These are phyloP conservation scores for Limenitis arthemis DNA, from an alignment of 2,888 invertebrate genomes.

Conservation along the genomic window DNA sequence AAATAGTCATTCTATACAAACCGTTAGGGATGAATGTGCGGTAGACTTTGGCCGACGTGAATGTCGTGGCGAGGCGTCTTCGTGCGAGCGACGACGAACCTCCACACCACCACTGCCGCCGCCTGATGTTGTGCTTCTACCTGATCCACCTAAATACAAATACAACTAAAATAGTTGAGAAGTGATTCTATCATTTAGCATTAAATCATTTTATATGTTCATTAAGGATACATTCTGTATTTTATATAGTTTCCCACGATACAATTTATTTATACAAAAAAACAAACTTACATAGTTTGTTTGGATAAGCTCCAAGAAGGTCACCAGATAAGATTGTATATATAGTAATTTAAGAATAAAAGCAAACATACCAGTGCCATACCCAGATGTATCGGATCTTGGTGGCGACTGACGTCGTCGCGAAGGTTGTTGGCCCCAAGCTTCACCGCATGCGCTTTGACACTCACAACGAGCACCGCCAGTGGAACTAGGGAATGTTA, in stretches of 20 bases:
- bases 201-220: background rate
- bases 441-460: conserved; percentile 41
- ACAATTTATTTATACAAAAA: no score
- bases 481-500: conserved; percentile 41
- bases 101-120: conserved; percentile 38
- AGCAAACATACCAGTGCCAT: conserved; percentile 78
- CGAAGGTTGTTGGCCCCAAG: conserved; percentile 64
- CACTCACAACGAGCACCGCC: conserved; percentile 71
- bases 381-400: conserved; percentile 87
- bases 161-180: background rate
- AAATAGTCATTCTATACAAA: conserved; percentile 18
- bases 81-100: conserved; percentile 50
- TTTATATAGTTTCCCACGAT: no score
- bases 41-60: conserved; percentile 42
- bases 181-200: background rate
- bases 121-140: conserved; percentile 45
- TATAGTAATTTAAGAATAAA: background rate
- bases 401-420: conserved; percentile 81
- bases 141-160: conserved; percentile 56
- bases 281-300: no score
- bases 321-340: background rate
- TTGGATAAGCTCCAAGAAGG: no score
- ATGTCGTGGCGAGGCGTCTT: conserved; percentile 44
- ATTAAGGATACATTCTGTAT: background rate
- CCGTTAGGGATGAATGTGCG: conserved; percentile 57